Evolutionary conservation across 2,113 vertebrate genomes (phyloP).

Genomic region (Eubucco bourcierii): DNA sequence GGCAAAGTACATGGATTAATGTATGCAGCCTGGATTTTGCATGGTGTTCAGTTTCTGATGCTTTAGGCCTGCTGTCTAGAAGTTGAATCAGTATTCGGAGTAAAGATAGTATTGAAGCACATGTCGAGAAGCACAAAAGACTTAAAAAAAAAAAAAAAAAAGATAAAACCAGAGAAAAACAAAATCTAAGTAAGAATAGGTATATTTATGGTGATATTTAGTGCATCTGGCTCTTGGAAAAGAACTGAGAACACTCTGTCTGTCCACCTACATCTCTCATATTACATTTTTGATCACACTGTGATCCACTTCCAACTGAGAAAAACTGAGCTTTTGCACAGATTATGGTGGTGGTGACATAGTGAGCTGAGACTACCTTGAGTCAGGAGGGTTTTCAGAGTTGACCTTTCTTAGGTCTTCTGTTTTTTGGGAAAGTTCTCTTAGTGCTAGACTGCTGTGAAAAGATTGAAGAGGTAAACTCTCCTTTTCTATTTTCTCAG

Average conservation of each 20-base stretch:
- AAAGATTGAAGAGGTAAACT: background rate
- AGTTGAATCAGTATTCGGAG: background rate
- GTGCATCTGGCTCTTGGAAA: background rate
- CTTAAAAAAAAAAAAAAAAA: background rate
- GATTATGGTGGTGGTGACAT: background rate
- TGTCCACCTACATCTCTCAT: background rate
- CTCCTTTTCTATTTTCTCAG: background rate
- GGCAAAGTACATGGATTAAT: background rate
- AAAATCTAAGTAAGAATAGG: background rate
- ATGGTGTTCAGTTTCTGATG: background rate
- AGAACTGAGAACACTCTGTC: background rate
- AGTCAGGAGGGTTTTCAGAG: background rate
- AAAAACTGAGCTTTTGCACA: background rate
- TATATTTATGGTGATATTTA: background rate
- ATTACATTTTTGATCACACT: background rate
- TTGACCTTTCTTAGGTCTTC: too few species aligned
- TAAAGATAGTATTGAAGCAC: background rate
- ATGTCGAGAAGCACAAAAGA: background rate
- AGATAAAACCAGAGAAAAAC: accelerated
- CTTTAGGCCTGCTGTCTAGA: background rate
- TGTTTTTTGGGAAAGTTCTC: background rate
- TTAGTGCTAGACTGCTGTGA: background rate
- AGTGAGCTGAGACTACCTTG: background rate
- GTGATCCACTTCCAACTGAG: background rate
- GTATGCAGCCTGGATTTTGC: background rate